Evolutionary conservation across 2,888 invertebrate species (phyloP).

Genomic region (Thalpophila matura): DNA sequence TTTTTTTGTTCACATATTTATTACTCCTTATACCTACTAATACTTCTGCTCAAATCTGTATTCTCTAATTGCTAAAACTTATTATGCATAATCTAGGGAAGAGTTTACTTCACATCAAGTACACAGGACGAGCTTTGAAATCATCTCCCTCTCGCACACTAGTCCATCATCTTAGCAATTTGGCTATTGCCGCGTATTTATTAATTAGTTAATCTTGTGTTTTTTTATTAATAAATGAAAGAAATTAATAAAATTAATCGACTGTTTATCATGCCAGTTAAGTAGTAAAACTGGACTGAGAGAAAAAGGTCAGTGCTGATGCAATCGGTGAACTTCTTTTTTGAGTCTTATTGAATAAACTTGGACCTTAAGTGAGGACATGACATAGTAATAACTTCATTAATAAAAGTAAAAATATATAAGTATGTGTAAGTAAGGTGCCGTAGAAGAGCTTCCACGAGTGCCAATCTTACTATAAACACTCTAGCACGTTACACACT

Average conservation of each 20-base stretch:
- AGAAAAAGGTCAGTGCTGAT: conserved; percentile 47
- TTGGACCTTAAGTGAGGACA: conserved; percentile 32
- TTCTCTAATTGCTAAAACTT: no score
- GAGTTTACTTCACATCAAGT: no score
- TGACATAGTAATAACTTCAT: conserved; percentile 41
- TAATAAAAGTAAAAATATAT: no score
- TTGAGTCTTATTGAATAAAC: conserved; percentile 35
- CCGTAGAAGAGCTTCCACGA: no score
- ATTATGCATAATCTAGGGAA: no score
- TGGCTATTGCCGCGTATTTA: neutral
- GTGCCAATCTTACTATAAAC: no score
- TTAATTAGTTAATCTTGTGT: conserved; percentile 3
- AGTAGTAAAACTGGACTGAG: conserved; percentile 34
- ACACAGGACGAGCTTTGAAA: neutral
- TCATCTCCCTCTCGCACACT: neutral
- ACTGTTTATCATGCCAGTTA: conserved; percentile 11
- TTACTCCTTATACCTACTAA: no score
- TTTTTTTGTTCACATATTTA: no score
- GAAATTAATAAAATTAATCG: conserved; percentile 34
- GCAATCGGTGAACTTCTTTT: conserved; percentile 41
- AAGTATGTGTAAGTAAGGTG: no score
- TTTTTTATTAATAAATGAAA: neutral
- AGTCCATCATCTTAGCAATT: neutral
- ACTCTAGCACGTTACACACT: no score
- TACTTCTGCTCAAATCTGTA: no score